Conservation (phyloP, 2,888 invertebrate genomes). For the Drosophila ochracea region DNA sequence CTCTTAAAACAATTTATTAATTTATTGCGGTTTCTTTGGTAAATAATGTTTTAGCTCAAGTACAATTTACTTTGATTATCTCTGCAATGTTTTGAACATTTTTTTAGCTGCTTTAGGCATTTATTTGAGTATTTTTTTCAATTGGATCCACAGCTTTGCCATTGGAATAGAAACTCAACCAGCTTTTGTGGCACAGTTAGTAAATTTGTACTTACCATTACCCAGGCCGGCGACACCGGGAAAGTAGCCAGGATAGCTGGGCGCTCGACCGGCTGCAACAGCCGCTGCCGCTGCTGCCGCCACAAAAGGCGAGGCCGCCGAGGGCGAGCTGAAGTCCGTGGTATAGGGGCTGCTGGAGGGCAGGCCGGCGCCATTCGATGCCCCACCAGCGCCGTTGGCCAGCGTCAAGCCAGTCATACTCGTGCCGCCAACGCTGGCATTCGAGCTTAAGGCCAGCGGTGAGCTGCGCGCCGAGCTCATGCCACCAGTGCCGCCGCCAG, state of each 20-base stretch:
- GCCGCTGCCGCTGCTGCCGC: constrained; percentile 82
- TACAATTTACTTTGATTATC: neutral
- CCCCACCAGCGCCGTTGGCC: constrained; percentile 78
- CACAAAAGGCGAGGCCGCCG: constrained; percentile 83
- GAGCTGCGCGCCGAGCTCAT: constrained; percentile 84
- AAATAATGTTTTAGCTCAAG: neutral
- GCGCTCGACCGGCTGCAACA: constrained; percentile 74
- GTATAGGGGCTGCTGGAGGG: constrained; percentile 84
- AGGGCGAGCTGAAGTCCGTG: constrained; percentile 84
- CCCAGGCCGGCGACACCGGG: constrained; percentile 81
- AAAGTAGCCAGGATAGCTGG: constrained; percentile 84
- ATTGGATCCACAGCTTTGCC: neutral
- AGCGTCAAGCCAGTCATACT: constrained; percentile 78
- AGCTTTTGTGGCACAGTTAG: neutral
- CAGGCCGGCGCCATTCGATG: constrained; percentile 79
- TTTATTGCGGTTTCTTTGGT: neutral
- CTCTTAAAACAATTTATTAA: neutral
- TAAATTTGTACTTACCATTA: constrained; percentile 76
- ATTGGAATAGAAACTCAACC: neutral
- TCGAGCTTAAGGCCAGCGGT: constrained; percentile 83
- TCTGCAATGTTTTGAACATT: neutral
- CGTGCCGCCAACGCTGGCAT: constrained; percentile 79
- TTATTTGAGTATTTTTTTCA: neutral
- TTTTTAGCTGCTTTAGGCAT: neutral
- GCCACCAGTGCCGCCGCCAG: constrained; percentile 69